Percentiles rank a stretch among this genome's conserved stretches.
Conservation (phyloP, 2,888 invertebrate species). For the Gymnocheta viridis region DNA sequence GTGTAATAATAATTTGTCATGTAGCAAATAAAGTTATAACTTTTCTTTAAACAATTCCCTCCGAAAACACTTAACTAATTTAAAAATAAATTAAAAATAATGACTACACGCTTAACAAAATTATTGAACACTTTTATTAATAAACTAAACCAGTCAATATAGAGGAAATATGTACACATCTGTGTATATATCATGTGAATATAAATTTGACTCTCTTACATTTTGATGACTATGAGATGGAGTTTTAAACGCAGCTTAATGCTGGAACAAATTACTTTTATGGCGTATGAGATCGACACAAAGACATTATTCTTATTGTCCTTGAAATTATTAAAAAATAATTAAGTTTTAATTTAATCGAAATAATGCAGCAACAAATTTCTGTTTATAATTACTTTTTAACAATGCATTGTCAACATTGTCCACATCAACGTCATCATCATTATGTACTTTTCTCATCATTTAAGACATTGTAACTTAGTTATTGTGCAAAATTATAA, state of each 20-base stretch:
- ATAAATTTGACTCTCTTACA: background rate
- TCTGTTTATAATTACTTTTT: constrained; percentile 61
- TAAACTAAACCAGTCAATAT: constrained; percentile 32
- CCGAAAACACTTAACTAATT: constrained; percentile 7
- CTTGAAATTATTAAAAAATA: constrained; percentile 61
- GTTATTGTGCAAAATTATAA: constrained; percentile 26
- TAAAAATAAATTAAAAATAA: constrained; percentile 48
- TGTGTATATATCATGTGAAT: no score
- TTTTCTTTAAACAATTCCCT: background rate
- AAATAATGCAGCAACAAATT: constrained; percentile 27
- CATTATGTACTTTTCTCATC: background rate
- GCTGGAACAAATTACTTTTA: constrained; percentile 15
- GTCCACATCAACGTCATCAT: constrained; percentile 12
- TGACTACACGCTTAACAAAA: constrained; percentile 12
- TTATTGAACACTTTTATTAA: constrained; percentile 18
- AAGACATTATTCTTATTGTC: constrained; percentile 2
- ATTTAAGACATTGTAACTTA: constrained; percentile 3
- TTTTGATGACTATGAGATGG: background rate
- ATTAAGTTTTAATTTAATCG: constrained; percentile 51
- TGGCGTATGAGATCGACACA: background rate
- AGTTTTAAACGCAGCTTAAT: constrained; percentile 2
- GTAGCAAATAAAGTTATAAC: background rate
- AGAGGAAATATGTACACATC: background rate
- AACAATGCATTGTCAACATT: constrained; percentile 55
- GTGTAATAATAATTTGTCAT: constrained; percentile 40